phyloP scores from a whole-genome alignment of 2,797 vertebrate genomes.

The Squalus acanthias region DNA sequence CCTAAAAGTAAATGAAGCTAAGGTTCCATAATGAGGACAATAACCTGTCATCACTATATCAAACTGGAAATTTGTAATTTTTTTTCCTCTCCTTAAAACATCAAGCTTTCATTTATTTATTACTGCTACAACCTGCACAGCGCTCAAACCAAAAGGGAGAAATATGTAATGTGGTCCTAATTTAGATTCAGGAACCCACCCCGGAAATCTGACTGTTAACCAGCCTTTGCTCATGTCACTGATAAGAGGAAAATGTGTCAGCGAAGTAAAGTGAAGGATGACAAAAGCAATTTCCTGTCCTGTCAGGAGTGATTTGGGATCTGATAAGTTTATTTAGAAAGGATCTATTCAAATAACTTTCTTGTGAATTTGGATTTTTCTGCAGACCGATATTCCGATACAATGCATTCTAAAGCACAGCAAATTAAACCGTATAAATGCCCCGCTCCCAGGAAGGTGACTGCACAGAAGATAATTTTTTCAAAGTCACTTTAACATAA shows the following conservation, averaged over 20 bases:
- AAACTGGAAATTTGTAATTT: background rate
- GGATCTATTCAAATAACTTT: constrained; percentile 38
- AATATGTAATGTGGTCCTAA: background rate
- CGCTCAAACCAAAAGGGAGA: background rate
- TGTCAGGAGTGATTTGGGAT: constrained; percentile 33
- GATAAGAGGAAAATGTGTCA: constrained; percentile 29
- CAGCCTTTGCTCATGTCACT: constrained; percentile 7
- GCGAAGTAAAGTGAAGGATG: constrained; percentile 9
- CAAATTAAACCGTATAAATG: constrained; percentile 29
- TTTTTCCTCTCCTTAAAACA: background rate
- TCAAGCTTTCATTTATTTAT: background rate
- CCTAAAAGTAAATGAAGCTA: background rate
- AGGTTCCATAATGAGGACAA: background rate
- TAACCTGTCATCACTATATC: background rate
- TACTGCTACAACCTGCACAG: background rate
- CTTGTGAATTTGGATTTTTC: background rate
- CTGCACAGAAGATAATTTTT: constrained; percentile 25
- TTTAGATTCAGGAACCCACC: constrained; percentile 21
- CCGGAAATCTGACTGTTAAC: background rate
- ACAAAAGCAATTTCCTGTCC: constrained; percentile 34
- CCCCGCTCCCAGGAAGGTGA: background rate
- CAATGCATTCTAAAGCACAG: constrained; percentile 6
- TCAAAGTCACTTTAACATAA: constrained; percentile 37
- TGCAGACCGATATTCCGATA: background rate
- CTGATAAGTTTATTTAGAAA: constrained; percentile 38